A percentile compares a stretch with the other conserved stretches of the same genome.
Evolutionary conservation across 2,888 invertebrate genomes (phyloP).

Genomic region (Acronicta alni): DNA sequence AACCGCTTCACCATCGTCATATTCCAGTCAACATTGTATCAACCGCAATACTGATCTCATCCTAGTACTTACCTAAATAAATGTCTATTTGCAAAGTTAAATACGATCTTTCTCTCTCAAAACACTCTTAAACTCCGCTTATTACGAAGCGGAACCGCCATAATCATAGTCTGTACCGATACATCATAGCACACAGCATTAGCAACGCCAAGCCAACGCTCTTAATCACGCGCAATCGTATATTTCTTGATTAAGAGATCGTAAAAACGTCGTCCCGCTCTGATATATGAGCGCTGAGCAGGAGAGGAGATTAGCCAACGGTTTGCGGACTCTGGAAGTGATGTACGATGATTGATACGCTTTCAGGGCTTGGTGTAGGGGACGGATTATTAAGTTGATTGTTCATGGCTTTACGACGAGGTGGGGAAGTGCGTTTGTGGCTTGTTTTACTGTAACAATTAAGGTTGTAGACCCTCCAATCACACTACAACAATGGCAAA

Average conservation of each 20-base stretch:
- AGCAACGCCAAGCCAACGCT: constrained; percentile 77
- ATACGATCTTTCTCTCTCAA: neutral
- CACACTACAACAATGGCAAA: neutral
- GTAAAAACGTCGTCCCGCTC: constrained; percentile 85
- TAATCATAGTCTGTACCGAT: constrained; percentile 38
- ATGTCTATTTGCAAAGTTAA: neutral
- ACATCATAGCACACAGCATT: constrained; percentile 82
- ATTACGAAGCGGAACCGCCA: constrained; percentile 20
- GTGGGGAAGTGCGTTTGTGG: neutral
- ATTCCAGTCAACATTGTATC: too few species aligned
- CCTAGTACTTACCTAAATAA: too few species aligned
- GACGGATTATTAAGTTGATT: constrained; percentile 49
- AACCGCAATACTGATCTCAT: too few species aligned
- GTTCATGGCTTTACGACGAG: constrained; percentile 32
- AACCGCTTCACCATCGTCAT: too few species aligned
- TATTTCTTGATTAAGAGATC: constrained; percentile 86
- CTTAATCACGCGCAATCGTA: constrained; percentile 85
- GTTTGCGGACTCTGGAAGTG: constrained; percentile 58
- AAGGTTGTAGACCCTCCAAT: neutral
- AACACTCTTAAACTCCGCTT: constrained; percentile 21
- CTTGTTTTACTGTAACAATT: neutral
- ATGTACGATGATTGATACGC: constrained; percentile 57
- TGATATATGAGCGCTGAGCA: constrained; percentile 74
- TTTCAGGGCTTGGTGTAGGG: constrained; percentile 26
- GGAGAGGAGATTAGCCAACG: constrained; percentile 74